A percentile compares a stretch with the other conserved stretches of the same genome.
Evolutionary conservation across 2,888 invertebrate species (phyloP).

Genomic region (Cacoxenus indagator): DNA sequence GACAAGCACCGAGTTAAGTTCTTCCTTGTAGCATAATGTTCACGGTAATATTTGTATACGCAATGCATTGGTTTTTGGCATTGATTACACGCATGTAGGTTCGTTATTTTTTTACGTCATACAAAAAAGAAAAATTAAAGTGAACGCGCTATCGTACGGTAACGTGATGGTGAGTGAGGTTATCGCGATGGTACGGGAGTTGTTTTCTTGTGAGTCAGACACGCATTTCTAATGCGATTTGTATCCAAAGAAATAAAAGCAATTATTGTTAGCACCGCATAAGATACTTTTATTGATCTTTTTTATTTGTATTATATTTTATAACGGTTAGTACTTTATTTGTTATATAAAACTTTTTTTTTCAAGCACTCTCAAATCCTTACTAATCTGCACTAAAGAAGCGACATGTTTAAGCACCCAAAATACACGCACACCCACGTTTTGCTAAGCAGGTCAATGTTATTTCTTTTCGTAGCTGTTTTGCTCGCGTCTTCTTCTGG

Average conservation of each 20-base stretch:
- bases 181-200: neutral
- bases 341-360: too few species aligned
- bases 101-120: too few species aligned
- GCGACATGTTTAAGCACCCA: too few species aligned
- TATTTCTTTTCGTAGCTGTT: neutral
- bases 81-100: too few species aligned
- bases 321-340: neutral
- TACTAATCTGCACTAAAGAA: too few species aligned
- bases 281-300: neutral
- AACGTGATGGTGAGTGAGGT: neutral
- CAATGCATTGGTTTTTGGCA: too few species aligned
- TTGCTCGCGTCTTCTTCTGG: neutral
- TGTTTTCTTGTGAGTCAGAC: neutral
- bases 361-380: too few species aligned
- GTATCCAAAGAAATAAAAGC: conserved; percentile 14
- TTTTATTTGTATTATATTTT: neutral
- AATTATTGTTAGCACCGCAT: neutral
- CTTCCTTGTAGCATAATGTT: too few species aligned
- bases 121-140: too few species aligned
- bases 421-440: neutral
- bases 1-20: too few species aligned
- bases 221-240: conserved; percentile 6
- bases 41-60: too few species aligned
- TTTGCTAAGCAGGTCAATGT: neutral
- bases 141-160: too few species aligned